phyloP scores from a whole-genome alignment of 2,797 vertebrate species.

The Ptychobarbus kaznakovi region DNA sequence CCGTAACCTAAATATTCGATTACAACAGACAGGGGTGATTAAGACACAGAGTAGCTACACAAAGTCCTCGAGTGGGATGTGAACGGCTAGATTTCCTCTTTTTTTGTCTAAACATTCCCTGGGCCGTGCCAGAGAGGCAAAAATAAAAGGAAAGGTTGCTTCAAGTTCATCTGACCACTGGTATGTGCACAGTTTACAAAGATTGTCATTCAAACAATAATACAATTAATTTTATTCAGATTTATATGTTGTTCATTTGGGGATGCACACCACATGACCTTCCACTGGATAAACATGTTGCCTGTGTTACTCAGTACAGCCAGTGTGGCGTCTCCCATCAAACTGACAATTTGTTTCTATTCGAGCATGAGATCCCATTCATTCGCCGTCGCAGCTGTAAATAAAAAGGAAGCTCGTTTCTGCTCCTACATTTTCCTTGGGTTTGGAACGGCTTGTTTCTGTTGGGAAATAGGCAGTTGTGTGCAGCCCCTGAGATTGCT shows the following conservation, averaged over 20 bases:
- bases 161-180: slow-evolving; percentile 69
- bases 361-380: slow-evolving; percentile 59
- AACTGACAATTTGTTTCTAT: slow-evolving; percentile 73
- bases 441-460: slow-evolving; percentile 20
- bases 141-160: slow-evolving; percentile 69
- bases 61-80: slow-evolving; percentile 58
- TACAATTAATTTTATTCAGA: slow-evolving; percentile 67
- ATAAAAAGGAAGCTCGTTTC: slow-evolving; percentile 62
- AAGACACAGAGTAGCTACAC: slow-evolving; percentile 61
- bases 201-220: slow-evolving; percentile 65
- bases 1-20: slow-evolving; percentile 77
- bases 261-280: slow-evolving; percentile 67
- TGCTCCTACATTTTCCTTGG: slow-evolving; percentile 56
- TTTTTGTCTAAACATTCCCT: slow-evolving; percentile 64
- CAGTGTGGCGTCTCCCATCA: slow-evolving; percentile 70
- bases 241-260: slow-evolving; percentile 62
- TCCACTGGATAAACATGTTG: slow-evolving; percentile 74
- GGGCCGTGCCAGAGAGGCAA: slow-evolving; percentile 60
- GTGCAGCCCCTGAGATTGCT: slow-evolving; percentile 56
- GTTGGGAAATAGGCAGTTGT: slow-evolving; percentile 54
- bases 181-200: slow-evolving; percentile 64
- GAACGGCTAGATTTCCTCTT: slow-evolving; percentile 58
- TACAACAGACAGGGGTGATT: slow-evolving; percentile 70
- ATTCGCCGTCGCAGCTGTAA: slow-evolving; percentile 63
- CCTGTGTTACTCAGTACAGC: slow-evolving; percentile 62